Evolutionary conservation across 2,113 vertebrate species (phyloP), one percentile per base, ranked within the genome.

Genomic region (Cottus gobio): DNA sequence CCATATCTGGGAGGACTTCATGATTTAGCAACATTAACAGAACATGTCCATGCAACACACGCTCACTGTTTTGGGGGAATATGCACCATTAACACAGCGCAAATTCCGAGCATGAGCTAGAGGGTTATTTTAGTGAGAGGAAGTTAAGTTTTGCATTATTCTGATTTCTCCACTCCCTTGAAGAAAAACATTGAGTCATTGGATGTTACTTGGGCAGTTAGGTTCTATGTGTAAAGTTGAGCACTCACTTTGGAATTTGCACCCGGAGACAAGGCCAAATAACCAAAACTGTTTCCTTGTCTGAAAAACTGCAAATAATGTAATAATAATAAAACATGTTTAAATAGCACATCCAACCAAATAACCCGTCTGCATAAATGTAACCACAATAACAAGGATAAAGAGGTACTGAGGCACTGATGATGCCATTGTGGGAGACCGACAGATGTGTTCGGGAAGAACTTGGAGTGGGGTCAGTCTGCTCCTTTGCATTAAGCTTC

Each of bases 361-460:
- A 56, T 80, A 69, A 34, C 56, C 30, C 7, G 1, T 28, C 24
- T 65, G 42, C n/a, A 71, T 34, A 81, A 68, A 69, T 60, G 52
- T 62, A 73, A 79, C 44, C 48, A 57, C 20, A 24, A 85, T 26
- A 18, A 34, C 37, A 56, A 16, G 26, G 52, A 70, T 28, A 24
- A 20, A 60, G n/a, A 69, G 31, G 8, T 34, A 46, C n/a, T 73
- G 78, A 86, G 57, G 83, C 82, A 66, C 72, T 79, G 68, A 54
- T 30, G 50, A 70, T 64, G 68, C 42, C 63, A 24, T 31, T 62
- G 42, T n/a, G 56, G 36, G 42, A 42, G 63, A 66, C 50, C 24
- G 50, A 30, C 44, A 0, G 52, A 54, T 24, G 39, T 42, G 52
- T 75, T 48, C 30, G 4, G 42, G 71, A 80, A 76, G 60, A 87